Evolutionary conservation across 2,888 invertebrate species (phyloP), one percentile per base, ranked within the genome.

Genomic region (Caenorhabditis parvicauda): DNA sequence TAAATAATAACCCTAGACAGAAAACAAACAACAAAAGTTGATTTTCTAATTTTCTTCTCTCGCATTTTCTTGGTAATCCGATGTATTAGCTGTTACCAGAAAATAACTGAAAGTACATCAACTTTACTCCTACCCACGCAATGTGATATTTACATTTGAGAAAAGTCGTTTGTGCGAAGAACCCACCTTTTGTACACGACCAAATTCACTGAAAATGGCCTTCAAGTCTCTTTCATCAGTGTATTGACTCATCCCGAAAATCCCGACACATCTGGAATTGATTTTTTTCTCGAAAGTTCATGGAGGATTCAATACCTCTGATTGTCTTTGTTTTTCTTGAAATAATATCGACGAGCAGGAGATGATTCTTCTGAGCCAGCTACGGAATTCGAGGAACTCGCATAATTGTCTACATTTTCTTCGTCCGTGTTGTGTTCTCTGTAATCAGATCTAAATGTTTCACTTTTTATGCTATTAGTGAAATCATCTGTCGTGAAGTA

Each of bases 221-320:
- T 17, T 6, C 41, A 50, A 50, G 38, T 50, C 50, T 17, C 19
- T 24, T 19, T 50, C 50, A 41, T 50, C 50, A 3, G 50, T 50
- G 38, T 25, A 50, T 24, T 50, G 50, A 17, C 50, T 41, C 50
- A 50, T 39, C 2, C 50, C 50, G 27, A 50, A 50, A 6, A 50
- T 24, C 14, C 50, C 50, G 6, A 50, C 50, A 25, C 39, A 41
- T 9, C 48, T 48, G 48, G 5, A 38, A 21, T 12, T 12, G n/a
- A 32, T 32, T n/a, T 32, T 32, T 32, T 32, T 32, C n/a, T n/a
- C 35, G n/a, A 32, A 32, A 32, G n/a, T 32, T 32, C n/a, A 32
- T 9, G 9, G n/a, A 32, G n/a, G 9, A 9, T 32, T 32, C 35
- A 12, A 12, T 32, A 9, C 35, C 35, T n/a, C 35, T 12, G 35